phyloP scores from a whole-genome alignment of 2,113 vertebrate genomes.

The Prolemur simus region DNA sequence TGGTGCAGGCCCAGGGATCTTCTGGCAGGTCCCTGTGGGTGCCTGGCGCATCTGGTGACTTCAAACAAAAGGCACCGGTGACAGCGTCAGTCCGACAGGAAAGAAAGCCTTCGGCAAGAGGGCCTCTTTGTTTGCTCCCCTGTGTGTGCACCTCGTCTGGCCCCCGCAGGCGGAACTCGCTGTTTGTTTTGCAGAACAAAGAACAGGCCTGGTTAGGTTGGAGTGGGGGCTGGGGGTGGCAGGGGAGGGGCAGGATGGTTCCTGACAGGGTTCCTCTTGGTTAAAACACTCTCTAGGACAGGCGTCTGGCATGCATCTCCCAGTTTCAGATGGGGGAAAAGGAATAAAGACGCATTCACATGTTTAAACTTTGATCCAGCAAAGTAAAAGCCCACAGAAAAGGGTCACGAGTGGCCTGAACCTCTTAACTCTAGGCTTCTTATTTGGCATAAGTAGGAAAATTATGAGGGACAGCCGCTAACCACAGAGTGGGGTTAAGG shows the following conservation, averaged over 20 bases:
- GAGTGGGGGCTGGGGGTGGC: background rate
- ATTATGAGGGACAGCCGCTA: background rate
- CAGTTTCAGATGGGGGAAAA: background rate
- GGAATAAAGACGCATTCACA: background rate
- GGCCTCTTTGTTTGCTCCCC: slow-evolving; percentile 51
- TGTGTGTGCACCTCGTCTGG: background rate
- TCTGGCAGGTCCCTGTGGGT: background rate
- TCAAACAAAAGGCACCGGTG: background rate
- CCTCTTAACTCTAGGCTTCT: background rate
- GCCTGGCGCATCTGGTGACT: background rate
- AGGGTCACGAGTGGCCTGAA: background rate
- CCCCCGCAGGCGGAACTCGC: slow-evolving; percentile 37
- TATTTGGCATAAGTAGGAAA: background rate
- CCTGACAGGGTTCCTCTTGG: background rate
- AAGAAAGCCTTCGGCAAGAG: slow-evolving; percentile 36
- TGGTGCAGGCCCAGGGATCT: background rate
- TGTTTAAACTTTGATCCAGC: background rate
- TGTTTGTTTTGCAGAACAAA: slow-evolving; percentile 72
- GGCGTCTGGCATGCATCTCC: background rate
- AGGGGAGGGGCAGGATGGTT: background rate
- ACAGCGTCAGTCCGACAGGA: slow-evolving; percentile 9
- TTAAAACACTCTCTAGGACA: background rate
- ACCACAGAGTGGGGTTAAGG: background rate
- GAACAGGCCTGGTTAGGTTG: slow-evolving; percentile 52
- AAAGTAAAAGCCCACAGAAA: background rate